phyloP scores from a whole-genome alignment of 2,113 vertebrate species.

The Numida meleagris region DNA sequence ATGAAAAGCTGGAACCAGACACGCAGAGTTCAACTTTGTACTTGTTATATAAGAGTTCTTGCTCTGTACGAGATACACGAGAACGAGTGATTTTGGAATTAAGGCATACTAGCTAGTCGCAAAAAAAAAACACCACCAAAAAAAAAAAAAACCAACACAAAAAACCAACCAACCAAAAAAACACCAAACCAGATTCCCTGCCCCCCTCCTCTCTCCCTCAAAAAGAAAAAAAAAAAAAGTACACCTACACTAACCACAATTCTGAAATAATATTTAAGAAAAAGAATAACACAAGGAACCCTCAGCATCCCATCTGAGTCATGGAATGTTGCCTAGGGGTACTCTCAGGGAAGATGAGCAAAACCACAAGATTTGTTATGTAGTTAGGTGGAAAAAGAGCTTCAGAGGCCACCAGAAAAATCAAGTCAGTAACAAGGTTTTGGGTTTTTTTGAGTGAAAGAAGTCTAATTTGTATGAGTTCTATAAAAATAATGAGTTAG shows the following conservation, averaged over 20 bases:
- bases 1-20: not conserved
- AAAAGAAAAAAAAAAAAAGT: not conserved
- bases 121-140: not conserved
- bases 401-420: slow-evolving; percentile 18
- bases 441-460: not conserved
- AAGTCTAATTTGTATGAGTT: slow-evolving; percentile 34
- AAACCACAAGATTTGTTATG: slow-evolving; percentile 41
- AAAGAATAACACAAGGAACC: slow-evolving; percentile 40
- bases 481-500: slow-evolving; percentile 40
- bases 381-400: slow-evolving; percentile 39
- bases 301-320: slow-evolving; percentile 45
- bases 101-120: not conserved
- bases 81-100: not conserved
- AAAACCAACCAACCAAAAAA: not conserved
- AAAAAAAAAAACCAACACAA: not conserved
- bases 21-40: not conserved
- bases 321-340: slow-evolving; percentile 29
- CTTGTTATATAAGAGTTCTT: not conserved
- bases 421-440: not conserved
- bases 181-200: not conserved
- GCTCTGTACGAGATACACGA: not conserved
- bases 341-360: not conserved
- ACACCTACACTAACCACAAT: slow-evolving; percentile 53
- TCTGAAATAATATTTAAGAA: slow-evolving; percentile 43
- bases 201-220: not conserved